Evolutionary conservation across 2,113 vertebrate genomes (phyloP).

Genomic region (Cynoglossus semilaevis): DNA sequence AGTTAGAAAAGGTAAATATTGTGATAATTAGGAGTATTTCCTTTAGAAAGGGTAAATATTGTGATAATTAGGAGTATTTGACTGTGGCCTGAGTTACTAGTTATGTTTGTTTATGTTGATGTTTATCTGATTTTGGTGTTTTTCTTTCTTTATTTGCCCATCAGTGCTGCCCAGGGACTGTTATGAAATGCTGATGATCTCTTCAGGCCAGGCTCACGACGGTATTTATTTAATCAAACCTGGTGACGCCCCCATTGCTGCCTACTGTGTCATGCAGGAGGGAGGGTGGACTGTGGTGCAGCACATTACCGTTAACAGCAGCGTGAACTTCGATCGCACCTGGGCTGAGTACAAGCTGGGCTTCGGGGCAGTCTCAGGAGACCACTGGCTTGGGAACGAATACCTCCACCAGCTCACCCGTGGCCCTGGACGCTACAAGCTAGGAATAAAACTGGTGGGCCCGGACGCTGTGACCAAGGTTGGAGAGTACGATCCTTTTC

Average conservation of each 20-base stretch:
- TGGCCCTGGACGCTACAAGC: slow-evolving; percentile 68
- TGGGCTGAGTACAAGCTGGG: slow-evolving; percentile 87
- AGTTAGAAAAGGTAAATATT: neutral
- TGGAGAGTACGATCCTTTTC: slow-evolving; percentile 79
- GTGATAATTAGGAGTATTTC: neutral
- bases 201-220: slow-evolving; percentile 75
- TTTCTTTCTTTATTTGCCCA: slow-evolving; percentile 17
- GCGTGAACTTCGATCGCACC: slow-evolving; percentile 79
- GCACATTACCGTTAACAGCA: slow-evolving; percentile 87
- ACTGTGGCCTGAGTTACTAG: too few species aligned
- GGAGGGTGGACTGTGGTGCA: slow-evolving; percentile 90
- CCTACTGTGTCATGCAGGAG: slow-evolving; percentile 83
- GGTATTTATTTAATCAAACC: slow-evolving; percentile 85
- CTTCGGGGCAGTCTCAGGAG: slow-evolving; percentile 79
- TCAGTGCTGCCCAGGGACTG: slow-evolving; percentile 82
- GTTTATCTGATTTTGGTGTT: too few species aligned
- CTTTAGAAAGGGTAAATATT: neutral
- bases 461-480: slow-evolving; percentile 73
- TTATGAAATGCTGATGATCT: slow-evolving; percentile 81
- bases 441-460: slow-evolving; percentile 83
- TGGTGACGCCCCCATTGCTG: slow-evolving; percentile 71
- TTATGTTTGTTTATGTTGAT: too few species aligned
- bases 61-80: neutral
- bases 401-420: slow-evolving; percentile 78
- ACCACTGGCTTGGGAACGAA: slow-evolving; percentile 88